These are phyloP conservation scores for Platichthys stellatus DNA, from an alignment of 2,113 vertebrate species.

Conservation along the genomic window DNA sequence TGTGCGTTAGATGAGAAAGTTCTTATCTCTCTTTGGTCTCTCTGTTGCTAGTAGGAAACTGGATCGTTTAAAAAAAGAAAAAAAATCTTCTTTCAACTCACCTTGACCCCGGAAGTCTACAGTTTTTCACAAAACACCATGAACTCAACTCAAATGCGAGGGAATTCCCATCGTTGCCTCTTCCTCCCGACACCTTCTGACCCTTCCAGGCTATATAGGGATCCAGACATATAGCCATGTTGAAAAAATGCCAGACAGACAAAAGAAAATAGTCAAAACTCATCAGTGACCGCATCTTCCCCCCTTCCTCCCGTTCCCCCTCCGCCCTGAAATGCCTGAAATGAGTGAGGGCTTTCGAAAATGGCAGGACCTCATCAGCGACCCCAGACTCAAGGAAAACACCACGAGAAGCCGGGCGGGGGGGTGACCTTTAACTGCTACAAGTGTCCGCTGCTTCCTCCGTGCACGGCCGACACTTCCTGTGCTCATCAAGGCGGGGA, in stretches of 20 bases:
- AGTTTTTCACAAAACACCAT: conserved; percentile 9
- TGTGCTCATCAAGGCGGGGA: conserved; percentile 62
- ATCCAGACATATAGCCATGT: conserved; percentile 44
- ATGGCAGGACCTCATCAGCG: conserved; percentile 48
- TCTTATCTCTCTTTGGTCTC: not conserved
- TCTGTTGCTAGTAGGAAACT: not conserved
- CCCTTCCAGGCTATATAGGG: conserved; percentile 44
- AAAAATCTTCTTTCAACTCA: not conserved
- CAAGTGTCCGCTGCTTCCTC: conserved; percentile 64
- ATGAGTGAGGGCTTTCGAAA: conserved; percentile 37
- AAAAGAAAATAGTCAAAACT: conserved; percentile 57
- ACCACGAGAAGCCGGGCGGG: conserved; percentile 41
- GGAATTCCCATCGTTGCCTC: conserved; percentile 56
- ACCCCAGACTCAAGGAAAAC: conserved; percentile 70
- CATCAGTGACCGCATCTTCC: conserved; percentile 45
- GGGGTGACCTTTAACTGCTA: conserved; percentile 57
- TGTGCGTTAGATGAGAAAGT: not conserved
- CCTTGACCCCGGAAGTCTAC: conserved; percentile 7
- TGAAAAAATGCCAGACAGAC: conserved; percentile 41
- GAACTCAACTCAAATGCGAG: conserved; percentile 17
- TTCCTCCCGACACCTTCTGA: conserved; percentile 44
- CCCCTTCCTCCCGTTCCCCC: conserved; percentile 54
- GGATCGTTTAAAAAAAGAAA: too few relatives aligned
- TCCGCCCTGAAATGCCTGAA: conserved; percentile 28
- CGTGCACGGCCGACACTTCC: conserved; percentile 70